Conservation (phyloP, 2,113 vertebrate species). For the Archocentrus centrarchus region DNA sequence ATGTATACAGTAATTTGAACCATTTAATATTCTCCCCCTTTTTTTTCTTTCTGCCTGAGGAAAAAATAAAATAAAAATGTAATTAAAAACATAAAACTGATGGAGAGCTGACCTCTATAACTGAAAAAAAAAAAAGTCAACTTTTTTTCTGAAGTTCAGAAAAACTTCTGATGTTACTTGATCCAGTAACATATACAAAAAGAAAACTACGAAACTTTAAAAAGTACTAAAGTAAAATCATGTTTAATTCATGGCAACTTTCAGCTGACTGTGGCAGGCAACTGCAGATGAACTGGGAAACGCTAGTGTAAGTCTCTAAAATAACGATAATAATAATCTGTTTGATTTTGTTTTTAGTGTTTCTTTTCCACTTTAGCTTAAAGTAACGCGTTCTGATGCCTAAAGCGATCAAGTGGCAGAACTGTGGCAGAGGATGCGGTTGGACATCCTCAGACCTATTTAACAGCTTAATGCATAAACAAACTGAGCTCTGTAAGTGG, state of each 20-base stretch:
- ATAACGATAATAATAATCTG: not conserved
- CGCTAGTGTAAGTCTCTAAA: not conserved
- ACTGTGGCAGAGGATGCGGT: not conserved
- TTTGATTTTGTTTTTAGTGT: not conserved
- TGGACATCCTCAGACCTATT: not conserved
- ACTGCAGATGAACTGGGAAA: not conserved
- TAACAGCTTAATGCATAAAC: not conserved
- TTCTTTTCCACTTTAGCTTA: not conserved
- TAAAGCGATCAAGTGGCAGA: not conserved
- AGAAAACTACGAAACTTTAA: not conserved
- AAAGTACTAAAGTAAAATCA: not conserved
- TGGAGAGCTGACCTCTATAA: not conserved
- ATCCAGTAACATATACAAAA: not conserved
- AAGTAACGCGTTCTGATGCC: not conserved
- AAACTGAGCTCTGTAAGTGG: conserved; percentile 5
- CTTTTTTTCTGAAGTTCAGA: not conserved
- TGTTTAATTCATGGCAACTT: not conserved
- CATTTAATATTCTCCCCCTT: not conserved
- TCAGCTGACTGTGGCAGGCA: not conserved
- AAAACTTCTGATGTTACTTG: not conserved
- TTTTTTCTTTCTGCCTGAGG: not conserved
- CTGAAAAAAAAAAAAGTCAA: not conserved
- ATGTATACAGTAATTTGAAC: not conserved
- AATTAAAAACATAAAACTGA: conserved; percentile 23
- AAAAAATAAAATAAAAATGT: not conserved